These are phyloP conservation scores for Cheirogaleus medius DNA, from an alignment of 2,113 vertebrate species.

Conservation along the genomic window DNA sequence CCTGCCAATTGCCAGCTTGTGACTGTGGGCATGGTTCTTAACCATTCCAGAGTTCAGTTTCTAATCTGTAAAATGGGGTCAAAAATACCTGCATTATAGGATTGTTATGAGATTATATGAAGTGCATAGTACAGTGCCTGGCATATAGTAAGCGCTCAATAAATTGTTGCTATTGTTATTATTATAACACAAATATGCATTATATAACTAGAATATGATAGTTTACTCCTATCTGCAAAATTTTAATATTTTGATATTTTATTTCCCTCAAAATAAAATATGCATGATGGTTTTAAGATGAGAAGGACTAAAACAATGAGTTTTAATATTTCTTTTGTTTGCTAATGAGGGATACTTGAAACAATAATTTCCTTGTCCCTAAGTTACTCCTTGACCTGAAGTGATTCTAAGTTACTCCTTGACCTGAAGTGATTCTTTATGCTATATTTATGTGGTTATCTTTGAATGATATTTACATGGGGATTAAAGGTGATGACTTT, in stretches of 20 bases:
- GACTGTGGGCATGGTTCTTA: background rate
- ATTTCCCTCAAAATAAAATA: slow-evolving; percentile 34
- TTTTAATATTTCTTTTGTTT: slow-evolving; percentile 48
- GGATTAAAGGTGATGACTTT: background rate
- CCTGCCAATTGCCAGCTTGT: slow-evolving; percentile 3
- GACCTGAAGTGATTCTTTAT: slow-evolving; percentile 6
- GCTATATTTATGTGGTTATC: slow-evolving; percentile 42
- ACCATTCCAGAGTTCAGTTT: slow-evolving; percentile 25
- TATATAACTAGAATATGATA: background rate
- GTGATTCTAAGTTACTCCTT: background rate
- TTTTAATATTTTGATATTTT: slow-evolving; percentile 13
- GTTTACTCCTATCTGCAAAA: background rate
- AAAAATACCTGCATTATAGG: background rate
- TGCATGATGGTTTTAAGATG: slow-evolving; percentile 10
- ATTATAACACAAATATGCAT: background rate
- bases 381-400: background rate
- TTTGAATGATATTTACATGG: background rate
- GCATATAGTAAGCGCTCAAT: slow-evolving; percentile 64
- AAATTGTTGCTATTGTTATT: slow-evolving; percentile 58
- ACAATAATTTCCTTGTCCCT: background rate
- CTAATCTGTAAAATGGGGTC: slow-evolving; percentile 63
- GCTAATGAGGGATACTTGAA: slow-evolving; percentile 6
- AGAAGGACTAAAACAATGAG: background rate
- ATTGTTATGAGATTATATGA: slow-evolving; percentile 17
- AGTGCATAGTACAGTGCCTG: slow-evolving; percentile 70